These are phyloP conservation scores for Neria commutata DNA, from an alignment of 2,888 invertebrate genomes.

Conservation along the genomic window DNA sequence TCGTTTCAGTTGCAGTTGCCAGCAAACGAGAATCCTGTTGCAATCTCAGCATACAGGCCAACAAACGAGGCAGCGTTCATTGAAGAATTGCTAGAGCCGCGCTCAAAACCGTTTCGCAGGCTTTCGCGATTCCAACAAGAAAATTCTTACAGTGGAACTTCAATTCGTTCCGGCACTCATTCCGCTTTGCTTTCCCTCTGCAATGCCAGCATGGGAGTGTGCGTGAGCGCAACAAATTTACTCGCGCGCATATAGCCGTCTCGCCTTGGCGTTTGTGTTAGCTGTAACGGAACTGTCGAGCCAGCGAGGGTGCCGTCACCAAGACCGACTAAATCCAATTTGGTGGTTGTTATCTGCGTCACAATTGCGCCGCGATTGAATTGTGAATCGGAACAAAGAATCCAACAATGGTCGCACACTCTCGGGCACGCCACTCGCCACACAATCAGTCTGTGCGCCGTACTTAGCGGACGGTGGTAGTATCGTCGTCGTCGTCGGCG, in stretches of 20 bases:
- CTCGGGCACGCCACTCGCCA: conserved; percentile 6
- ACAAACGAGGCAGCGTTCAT: too few relatives aligned
- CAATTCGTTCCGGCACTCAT: too few relatives aligned
- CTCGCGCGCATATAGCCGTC: not conserved
- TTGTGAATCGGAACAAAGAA: conserved; percentile 24
- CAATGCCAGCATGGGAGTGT: too few relatives aligned
- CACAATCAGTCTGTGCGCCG: conserved; percentile 39
- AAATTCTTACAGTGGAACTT: too few relatives aligned
- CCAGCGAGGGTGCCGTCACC: not conserved
- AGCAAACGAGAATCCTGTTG: not conserved
- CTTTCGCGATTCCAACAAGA: not conserved
- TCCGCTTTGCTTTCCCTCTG: too few relatives aligned
- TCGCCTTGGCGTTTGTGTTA: not conserved
- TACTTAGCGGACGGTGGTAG: conserved; percentile 30
- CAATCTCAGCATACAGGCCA: too few relatives aligned
- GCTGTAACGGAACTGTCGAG: too few relatives aligned
- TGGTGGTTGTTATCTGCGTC: conserved; percentile 35
- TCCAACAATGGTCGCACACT: not conserved
- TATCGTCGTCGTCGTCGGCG: not conserved
- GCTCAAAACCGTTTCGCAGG: not conserved
- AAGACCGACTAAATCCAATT: conserved; percentile 26
- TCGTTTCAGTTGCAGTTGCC: not conserved
- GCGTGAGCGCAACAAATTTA: conserved; percentile 3
- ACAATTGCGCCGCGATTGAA: conserved; percentile 33
- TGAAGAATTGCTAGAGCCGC: not conserved